These are phyloP conservation scores for Hypsibius dujardini DNA, from an alignment of 1,140 invertebrate species.

Conservation along the genomic window DNA sequence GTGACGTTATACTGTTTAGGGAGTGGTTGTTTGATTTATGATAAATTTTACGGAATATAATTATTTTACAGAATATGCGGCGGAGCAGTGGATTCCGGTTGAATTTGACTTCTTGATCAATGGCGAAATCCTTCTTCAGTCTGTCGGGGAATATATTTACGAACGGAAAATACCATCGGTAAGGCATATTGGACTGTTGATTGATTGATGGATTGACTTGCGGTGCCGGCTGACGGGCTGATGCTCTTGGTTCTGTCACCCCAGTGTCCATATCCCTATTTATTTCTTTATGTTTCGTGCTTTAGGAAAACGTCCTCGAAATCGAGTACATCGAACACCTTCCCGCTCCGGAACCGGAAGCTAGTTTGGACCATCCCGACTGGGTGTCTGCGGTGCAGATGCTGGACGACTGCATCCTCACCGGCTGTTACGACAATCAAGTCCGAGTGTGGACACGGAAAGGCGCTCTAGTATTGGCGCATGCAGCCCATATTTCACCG, in stretches of 20 bases:
- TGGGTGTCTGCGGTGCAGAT: constrained; percentile 73
- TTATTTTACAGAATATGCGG: constrained; percentile 23
- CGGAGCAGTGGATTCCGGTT: constrained; percentile 34
- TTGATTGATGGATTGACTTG: neutral
- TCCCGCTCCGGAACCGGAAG: constrained; percentile 68
- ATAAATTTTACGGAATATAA: neutral
- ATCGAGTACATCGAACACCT: constrained; percentile 74
- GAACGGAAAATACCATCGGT: constrained; percentile 31
- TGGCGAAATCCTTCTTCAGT: constrained; percentile 53
- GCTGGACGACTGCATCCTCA: constrained; percentile 60
- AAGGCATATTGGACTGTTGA: constrained; percentile 22
- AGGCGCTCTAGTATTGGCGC: constrained; percentile 60
- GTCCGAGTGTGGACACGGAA: constrained; percentile 68
- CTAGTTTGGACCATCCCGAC: constrained; percentile 78
- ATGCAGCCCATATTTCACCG: constrained; percentile 64
- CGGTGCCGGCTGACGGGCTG: no score
- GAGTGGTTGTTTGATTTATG: neutral
- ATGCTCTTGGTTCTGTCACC: no score
- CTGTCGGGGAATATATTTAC: constrained; percentile 36
- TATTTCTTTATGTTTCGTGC: constrained; percentile 31
- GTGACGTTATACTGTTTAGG: no score
- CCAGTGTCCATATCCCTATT: neutral
- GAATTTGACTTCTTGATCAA: constrained; percentile 75
- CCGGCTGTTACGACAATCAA: constrained; percentile 82
- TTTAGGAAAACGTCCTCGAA: constrained; percentile 47